A percentile compares a stretch with the other conserved stretches of the same genome.
Conservation (phyloP, 2,797 vertebrate genomes). For the Scarus forsteni region DNA sequence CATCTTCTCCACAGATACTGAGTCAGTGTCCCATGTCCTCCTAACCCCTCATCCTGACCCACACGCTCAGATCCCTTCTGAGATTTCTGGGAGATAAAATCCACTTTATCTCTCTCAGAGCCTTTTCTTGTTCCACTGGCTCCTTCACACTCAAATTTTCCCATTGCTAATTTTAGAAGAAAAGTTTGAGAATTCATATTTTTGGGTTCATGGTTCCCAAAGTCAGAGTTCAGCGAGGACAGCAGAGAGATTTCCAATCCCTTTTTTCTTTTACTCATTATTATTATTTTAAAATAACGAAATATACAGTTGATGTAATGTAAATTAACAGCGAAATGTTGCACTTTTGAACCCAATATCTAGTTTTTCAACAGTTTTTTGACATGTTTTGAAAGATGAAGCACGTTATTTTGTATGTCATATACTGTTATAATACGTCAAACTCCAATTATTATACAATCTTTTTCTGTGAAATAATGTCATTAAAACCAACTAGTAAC, state of each 20-base stretch:
- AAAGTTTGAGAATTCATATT: constrained; percentile 58
- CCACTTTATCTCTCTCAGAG: constrained; percentile 50
- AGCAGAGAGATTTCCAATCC: background rate
- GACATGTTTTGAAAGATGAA: too few relatives aligned
- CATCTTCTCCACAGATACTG: constrained; percentile 52
- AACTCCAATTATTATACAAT: too few relatives aligned
- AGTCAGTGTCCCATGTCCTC: constrained; percentile 56
- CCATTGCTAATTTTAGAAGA: constrained; percentile 60
- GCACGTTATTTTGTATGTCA: too few relatives aligned
- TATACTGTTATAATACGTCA: too few relatives aligned
- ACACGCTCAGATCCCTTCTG: constrained; percentile 32
- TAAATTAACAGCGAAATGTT: too few relatives aligned
- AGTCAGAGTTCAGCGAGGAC: background rate
- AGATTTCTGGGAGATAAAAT: constrained; percentile 61
- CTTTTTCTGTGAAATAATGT: too few relatives aligned
- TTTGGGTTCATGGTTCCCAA: background rate
- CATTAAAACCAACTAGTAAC: too few relatives aligned
- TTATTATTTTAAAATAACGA: too few relatives aligned
- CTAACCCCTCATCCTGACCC: constrained; percentile 55
- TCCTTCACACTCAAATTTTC: constrained; percentile 36
- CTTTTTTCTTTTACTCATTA: too few relatives aligned
- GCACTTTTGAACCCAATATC: too few relatives aligned
- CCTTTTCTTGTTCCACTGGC: constrained; percentile 46
- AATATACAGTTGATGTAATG: too few relatives aligned
- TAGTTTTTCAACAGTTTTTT: too few relatives aligned